These are phyloP conservation scores for Acrobasis repandana DNA, from an alignment of 2,888 invertebrate species.

Conservation along the genomic window DNA sequence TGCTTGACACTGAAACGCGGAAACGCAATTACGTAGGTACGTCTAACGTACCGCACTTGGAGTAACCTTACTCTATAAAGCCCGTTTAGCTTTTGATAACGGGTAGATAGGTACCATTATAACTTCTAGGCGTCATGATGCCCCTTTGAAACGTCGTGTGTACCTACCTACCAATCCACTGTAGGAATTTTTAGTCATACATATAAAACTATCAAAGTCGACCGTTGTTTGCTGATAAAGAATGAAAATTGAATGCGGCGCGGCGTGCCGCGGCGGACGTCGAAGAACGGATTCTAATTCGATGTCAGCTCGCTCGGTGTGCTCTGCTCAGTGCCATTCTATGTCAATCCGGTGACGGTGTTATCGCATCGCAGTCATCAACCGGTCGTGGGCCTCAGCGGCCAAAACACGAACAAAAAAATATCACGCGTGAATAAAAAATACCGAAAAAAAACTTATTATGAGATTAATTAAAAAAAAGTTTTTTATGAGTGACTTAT, in stretches of 20 bases:
- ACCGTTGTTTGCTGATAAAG: slow-evolving; percentile 1
- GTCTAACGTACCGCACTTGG: too few species aligned
- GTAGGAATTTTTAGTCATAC: too few species aligned
- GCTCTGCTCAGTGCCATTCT: background rate
- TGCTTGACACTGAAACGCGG: too few species aligned
- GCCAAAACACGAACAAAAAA: background rate
- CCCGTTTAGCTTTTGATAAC: too few species aligned
- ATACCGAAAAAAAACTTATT: background rate
- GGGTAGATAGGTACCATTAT: too few species aligned
- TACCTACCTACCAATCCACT: too few species aligned
- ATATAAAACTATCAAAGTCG: background rate
- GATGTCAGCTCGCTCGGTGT: background rate
- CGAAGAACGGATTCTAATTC: background rate
- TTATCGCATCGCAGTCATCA: slow-evolving; percentile 3
- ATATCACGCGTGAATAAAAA: background rate
- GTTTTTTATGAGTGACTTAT: background rate
- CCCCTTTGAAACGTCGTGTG: too few species aligned
- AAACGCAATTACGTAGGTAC: too few species aligned
- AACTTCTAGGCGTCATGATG: too few species aligned
- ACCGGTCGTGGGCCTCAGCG: slow-evolving; percentile 1
- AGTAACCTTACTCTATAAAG: too few species aligned
- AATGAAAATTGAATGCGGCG: background rate
- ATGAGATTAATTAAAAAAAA: background rate
- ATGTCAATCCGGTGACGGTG: background rate
- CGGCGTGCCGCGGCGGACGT: background rate